Conservation (phyloP, 1,140 invertebrate species). For the Drosophila seguyi region DNA sequence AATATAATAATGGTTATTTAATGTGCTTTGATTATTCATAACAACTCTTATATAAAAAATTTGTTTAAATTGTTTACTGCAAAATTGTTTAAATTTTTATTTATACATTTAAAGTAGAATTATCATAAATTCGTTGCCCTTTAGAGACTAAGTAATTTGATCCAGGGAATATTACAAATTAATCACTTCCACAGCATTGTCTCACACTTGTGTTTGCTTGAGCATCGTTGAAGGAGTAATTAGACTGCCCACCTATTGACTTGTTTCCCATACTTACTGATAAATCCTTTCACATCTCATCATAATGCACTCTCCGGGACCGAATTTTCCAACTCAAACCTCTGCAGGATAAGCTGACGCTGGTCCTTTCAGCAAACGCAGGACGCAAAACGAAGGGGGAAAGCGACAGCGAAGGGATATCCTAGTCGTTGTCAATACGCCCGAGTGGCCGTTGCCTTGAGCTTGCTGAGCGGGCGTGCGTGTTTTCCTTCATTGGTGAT, state of each 20-base stretch:
- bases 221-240: background rate
- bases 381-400: background rate
- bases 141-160: background rate
- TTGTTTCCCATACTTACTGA: background rate
- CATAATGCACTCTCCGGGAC: slow-evolving; percentile 8
- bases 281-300: background rate
- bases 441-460: slow-evolving; percentile 47
- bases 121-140: too few species aligned
- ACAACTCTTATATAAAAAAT: too few species aligned
- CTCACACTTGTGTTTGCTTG: background rate
- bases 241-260: background rate
- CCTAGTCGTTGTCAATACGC: slow-evolving; percentile 65
- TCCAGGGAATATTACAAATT: background rate
- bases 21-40: too few species aligned
- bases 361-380: slow-evolving; percentile 48
- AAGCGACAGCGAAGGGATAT: background rate
- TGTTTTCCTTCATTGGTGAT: slow-evolving; percentile 79
- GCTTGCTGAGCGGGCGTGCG: slow-evolving; percentile 66
- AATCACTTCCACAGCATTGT: too few species aligned
- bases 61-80: background rate
- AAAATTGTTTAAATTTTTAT: background rate
- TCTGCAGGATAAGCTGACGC: slow-evolving; percentile 4
- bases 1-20: too few species aligned
- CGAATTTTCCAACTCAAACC: background rate
- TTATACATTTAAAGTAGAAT: background rate